Evolutionary conservation across 2,797 vertebrate species (phyloP), one percentile per base, ranked within the genome.

Genomic region (Melanotaenia boesemani): DNA sequence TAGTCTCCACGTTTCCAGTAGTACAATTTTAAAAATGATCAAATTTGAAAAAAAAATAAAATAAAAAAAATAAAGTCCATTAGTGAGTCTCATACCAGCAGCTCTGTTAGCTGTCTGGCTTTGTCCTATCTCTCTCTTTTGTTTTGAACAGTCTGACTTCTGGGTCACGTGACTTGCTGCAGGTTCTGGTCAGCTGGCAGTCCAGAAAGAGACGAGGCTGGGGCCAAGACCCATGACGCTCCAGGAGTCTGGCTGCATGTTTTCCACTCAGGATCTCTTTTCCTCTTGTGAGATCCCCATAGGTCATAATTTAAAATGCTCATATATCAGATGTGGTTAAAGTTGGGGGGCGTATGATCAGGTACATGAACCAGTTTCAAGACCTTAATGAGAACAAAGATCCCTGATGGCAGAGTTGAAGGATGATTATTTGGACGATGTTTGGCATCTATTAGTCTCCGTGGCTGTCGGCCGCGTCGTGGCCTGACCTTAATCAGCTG

Each of bases 401-500:
- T 56, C 36, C 60, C 39, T 32, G 60, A 32, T 58, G 68, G 57
- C 58, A 63, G 28, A 44, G 58, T 34, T 81, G 68, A 82, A 64
- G 62, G 63, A 80, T 79, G 68, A 70, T 34, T 28, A 62, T 68
- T n/a, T 10, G 44, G 62, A 67, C 57, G 60, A 84, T 77, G 63
- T 82, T 85, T 89, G 77, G 16, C 69, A 80, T 80, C 70, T 71
- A 82, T 86, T 79, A 74, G 84, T 82, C 77, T 74, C 66, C 64
- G 62, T 77, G 80, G 73, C 57, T 70, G 70, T 86, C 74, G 79
- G 64, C 70, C 74, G 69, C 26, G 63, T 70, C 41, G 39, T 67
- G 78, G 72, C 37, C 77, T 93, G 90, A 91, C 93, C 93, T 92
- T 94, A 93, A 94, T 94, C 91, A 77, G 84, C 83, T 83, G 85